Evolutionary conservation across 2,113 vertebrate genomes (phyloP).

Genomic region (Fregetta grallaria): DNA sequence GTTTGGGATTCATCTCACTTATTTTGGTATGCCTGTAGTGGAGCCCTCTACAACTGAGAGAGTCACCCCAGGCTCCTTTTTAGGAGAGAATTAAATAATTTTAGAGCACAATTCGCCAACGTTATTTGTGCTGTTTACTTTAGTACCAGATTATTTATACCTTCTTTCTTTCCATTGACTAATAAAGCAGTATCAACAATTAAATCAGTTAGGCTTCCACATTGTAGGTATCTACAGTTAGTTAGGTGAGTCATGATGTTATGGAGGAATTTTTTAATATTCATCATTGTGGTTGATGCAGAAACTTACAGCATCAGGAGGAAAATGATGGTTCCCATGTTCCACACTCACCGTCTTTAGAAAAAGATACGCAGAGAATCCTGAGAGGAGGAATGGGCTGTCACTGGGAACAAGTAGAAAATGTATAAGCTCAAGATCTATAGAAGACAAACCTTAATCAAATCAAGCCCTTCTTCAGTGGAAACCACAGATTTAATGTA

Average conservation of each 20-base stretch:
- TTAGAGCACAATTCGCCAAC: not conserved
- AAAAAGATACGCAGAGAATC: not conserved
- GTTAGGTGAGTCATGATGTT: not conserved
- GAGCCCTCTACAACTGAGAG: not conserved
- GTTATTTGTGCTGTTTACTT: not conserved
- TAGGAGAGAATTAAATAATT: not conserved
- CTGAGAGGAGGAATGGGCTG: not conserved
- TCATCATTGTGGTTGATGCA: not conserved
- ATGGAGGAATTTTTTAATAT: not conserved
- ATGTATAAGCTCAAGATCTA: not conserved
- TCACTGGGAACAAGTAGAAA: not conserved
- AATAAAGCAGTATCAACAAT: not conserved
- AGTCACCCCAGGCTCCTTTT: not conserved
- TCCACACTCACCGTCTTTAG: not conserved
- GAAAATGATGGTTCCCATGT: not conserved
- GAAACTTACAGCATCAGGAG: constrained; percentile 21
- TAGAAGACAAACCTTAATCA: not conserved
- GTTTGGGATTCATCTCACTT: not conserved
- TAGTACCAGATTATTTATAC: not conserved
- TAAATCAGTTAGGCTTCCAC: not conserved
- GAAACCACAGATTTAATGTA: not conserved
- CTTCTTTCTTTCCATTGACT: not conserved
- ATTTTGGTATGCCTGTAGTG: not conserved
- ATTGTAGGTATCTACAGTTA: not conserved
- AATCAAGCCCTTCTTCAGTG: not conserved